These are phyloP conservation scores for Burhinus oedicnemus DNA, from an alignment of 2,113 vertebrate species.

Conservation along the genomic window DNA sequence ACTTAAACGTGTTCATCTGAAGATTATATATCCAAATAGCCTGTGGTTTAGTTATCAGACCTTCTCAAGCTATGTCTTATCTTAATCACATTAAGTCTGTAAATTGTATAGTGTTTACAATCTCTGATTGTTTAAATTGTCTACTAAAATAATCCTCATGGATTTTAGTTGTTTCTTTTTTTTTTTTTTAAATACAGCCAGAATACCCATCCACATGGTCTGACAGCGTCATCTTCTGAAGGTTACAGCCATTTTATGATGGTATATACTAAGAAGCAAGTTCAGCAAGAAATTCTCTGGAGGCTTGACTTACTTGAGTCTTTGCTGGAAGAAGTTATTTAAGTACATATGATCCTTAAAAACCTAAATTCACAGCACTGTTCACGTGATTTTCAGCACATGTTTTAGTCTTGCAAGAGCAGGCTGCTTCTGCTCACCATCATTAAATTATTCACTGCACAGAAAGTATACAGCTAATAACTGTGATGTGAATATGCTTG, in stretches of 20 bases:
- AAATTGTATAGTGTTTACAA: not conserved
- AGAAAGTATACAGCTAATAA: not conserved
- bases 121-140: not conserved
- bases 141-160: not conserved
- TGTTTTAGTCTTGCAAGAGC: not conserved
- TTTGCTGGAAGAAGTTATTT: not conserved
- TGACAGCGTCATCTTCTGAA: not conserved
- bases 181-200: not conserved
- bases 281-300: not conserved
- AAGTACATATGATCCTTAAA: not conserved
- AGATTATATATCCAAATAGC: not conserved
- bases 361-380: not conserved
- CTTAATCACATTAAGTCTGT: not conserved
- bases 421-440: not conserved
- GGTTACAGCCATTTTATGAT: not conserved
- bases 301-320: not conserved
- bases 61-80: not conserved
- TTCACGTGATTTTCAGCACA: not conserved
- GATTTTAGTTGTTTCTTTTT: not conserved
- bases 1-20: not conserved
- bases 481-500: not conserved
- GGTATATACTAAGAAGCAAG: not conserved
- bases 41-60: not conserved
- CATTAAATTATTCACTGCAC: not conserved
- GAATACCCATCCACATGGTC: not conserved